Percentiles rank a stretch among this genome's conserved stretches.
phyloP scores from a whole-genome alignment of 1,140 invertebrate genomes.

The Hyposmocoma kahamanoa region DNA sequence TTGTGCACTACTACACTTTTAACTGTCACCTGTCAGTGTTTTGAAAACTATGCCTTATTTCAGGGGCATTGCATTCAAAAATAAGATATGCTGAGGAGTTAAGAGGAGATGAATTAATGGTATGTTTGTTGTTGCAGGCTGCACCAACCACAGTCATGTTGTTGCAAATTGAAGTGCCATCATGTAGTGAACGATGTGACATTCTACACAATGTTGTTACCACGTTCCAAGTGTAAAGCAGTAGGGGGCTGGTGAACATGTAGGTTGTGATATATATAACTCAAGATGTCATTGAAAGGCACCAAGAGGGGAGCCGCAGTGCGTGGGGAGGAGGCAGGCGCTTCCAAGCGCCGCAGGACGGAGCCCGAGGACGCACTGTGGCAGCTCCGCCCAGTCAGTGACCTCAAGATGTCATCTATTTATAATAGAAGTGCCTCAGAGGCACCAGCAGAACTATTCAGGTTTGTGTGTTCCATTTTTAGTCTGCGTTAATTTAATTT shows the following conservation, averaged over 20 bases:
- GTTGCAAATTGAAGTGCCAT: constrained; percentile 49
- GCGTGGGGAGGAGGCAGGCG: constrained; percentile 77
- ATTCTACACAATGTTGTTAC: constrained; percentile 67
- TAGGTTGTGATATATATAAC: constrained; percentile 50
- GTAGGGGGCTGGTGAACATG: constrained; percentile 61
- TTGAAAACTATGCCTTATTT: too few species aligned
- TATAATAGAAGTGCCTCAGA: constrained; percentile 92
- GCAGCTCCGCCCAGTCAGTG: constrained; percentile 87
- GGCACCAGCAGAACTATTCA: constrained; percentile 90
- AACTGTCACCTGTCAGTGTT: too few species aligned
- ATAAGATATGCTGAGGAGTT: too few species aligned
- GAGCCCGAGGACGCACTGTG: constrained; percentile 81
- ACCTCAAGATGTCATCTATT: constrained; percentile 90
- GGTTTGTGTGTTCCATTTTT: constrained; percentile 53
- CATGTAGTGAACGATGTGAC: constrained; percentile 68
- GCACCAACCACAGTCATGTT: constrained; percentile 23
- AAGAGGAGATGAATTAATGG: too few species aligned
- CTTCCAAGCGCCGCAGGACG: constrained; percentile 79
- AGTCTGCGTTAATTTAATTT: too few species aligned
- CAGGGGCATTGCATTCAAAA: too few species aligned
- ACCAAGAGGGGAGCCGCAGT: constrained; percentile 66
- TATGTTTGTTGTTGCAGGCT: constrained; percentile 40
- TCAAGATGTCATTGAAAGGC: constrained; percentile 65
- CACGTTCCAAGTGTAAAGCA: constrained; percentile 67
- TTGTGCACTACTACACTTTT: too few species aligned